Evolutionary conservation across 2,888 invertebrate genomes (phyloP), one percentile per base, ranked within the genome.

Genomic region (Lepeophtheirus nordmannii): DNA sequence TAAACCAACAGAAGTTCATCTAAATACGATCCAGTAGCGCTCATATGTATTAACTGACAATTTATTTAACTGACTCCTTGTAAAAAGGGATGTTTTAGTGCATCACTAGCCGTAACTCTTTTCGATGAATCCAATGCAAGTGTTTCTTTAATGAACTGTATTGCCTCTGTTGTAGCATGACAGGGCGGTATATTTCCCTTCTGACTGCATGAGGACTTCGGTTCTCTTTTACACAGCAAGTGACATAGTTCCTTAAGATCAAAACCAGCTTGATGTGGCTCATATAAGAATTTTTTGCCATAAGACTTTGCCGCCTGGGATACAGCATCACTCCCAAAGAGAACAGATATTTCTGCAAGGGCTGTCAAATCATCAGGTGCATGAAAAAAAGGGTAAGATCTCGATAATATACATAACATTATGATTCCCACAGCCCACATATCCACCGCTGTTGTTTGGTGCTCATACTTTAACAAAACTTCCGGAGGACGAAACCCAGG

Each of bases 401-500:
- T 83, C 71, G 85, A 85, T 46, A 91, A 78, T 70, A 88, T 80
- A 63, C 84, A 83, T 8, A 87, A 78, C 73, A 91, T 82, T 71
- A 91, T 88, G 62, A 91, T 85, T 67, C 91, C 91, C 58, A 83
- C 82, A 62, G 91, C 87, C 91, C 92, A 92, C 72, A 88, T 80
- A 77, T 92, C 92, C 70, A 92, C 86, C 68, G 86, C 82, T 72
- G 87, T 85, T 40, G 85, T 84, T 78, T 92, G 92, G 68, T 82
- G 78, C n/a, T 82, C 78, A 74, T 82, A 83, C 76, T 88, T 88
- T 39, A 91, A 78, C 70, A 88, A 76, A 71, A 88, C 87, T 78
- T 89, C 91, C 0, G 90, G 90, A 66, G 91, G 87, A 38, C 91
- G 80, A 76, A 87, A 91, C 41, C 91, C 91, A 65, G 89, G 89